phyloP scores from a whole-genome alignment of 1,140 invertebrate genomes.

The Drosophila virilis region DNA sequence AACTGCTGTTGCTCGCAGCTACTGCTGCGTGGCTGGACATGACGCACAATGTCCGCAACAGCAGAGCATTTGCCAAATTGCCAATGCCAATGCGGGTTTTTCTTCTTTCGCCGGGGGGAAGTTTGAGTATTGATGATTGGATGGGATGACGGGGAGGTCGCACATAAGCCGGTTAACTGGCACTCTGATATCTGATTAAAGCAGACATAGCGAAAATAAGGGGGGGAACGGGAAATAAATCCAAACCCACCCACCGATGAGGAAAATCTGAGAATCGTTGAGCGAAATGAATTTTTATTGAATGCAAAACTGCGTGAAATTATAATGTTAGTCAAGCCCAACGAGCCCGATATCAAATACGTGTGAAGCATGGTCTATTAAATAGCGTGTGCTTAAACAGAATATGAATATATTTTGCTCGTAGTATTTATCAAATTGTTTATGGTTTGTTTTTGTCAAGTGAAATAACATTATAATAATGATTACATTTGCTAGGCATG shows the following conservation, averaged over 20 bases:
- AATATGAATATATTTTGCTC: neutral
- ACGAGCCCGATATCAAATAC: conserved; percentile 3
- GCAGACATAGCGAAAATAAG: neutral
- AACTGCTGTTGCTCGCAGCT: conserved; percentile 6
- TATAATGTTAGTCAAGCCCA: conserved; percentile 27
- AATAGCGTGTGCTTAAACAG: neutral
- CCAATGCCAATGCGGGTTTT: conserved; percentile 50
- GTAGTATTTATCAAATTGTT: too few relatives aligned
- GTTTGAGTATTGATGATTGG: neutral
- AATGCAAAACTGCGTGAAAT: conserved; percentile 44
- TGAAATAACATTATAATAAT: too few relatives aligned
- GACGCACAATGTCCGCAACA: conserved; percentile 48
- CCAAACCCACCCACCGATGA: conserved; percentile 1
- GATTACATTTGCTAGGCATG: too few relatives aligned
- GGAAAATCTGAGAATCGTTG: neutral
- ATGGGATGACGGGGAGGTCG: neutral
- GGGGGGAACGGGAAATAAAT: neutral
- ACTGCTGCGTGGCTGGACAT: conserved; percentile 38
- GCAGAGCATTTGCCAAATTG: conserved; percentile 47
- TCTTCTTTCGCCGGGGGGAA: neutral
- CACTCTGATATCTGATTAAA: conserved; percentile 23
- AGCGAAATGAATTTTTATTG: conserved; percentile 29
- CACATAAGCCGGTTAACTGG: conserved; percentile 47
- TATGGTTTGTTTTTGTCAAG: neutral
- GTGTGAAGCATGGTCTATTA: conserved; percentile 16